These are phyloP conservation scores for Hemitrygon akajei DNA, from an alignment of 2,797 vertebrate species.

Conservation along the genomic window DNA sequence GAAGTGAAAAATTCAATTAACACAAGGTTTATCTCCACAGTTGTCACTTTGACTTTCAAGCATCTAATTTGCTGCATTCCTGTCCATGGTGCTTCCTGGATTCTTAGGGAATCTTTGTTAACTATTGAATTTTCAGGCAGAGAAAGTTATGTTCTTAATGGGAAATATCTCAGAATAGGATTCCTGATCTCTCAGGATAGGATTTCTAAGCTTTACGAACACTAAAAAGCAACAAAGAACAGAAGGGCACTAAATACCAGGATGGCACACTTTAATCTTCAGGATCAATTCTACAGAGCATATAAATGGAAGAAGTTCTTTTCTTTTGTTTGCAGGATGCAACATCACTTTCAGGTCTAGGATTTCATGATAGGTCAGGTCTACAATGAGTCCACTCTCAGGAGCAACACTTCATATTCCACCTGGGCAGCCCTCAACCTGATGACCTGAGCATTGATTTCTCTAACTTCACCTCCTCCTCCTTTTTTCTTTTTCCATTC, in stretches of 20 bases:
- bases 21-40: background rate
- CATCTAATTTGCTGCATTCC: background rate
- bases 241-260: background rate
- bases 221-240: background rate
- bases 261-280: background rate
- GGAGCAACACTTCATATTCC: too few species aligned
- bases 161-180: background rate
- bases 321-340: background rate
- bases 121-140: background rate
- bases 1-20: background rate
- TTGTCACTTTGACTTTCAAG: background rate
- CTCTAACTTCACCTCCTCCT: too few species aligned
- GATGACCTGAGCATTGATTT: too few species aligned
- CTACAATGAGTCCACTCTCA: too few species aligned
- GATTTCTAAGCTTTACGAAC: background rate
- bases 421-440: too few species aligned
- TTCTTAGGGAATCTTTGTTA: background rate
- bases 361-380: background rate
- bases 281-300: background rate
- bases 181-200: too few species aligned
- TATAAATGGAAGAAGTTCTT: background rate
- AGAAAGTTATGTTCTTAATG: background rate
- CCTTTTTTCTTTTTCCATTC: too few species aligned
- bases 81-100: background rate
- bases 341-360: background rate